These are phyloP conservation scores for Psilanteris sp. DNA, from an alignment of 1,140 invertebrate genomes.

Conservation along the genomic window DNA sequence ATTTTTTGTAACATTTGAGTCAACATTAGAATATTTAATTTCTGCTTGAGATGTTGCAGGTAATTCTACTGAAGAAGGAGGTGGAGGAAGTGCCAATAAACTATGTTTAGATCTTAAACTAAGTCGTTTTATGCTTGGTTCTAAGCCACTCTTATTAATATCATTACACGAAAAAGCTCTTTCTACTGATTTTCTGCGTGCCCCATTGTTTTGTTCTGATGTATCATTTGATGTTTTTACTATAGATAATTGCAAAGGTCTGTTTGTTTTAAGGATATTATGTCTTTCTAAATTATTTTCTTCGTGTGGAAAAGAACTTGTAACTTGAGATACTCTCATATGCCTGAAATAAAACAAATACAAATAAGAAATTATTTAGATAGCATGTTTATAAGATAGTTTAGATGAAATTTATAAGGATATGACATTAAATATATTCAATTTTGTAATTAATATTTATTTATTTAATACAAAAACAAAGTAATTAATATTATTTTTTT, in stretches of 20 bases:
- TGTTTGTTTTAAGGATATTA: conserved; percentile 1
- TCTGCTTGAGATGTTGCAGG: neutral
- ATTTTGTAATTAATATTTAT: no score
- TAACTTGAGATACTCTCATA: conserved; percentile 11
- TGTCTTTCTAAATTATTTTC: neutral
- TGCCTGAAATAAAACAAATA: conserved; percentile 8
- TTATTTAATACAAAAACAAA: no score
- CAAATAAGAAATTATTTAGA: neutral
- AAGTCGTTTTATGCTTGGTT: conserved; percentile 4
- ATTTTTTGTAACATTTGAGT: no score
- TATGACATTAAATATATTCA: no score
- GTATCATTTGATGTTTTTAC: neutral
- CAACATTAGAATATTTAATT: no score
- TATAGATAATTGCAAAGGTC: neutral
- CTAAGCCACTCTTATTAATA: conserved; percentile 8
- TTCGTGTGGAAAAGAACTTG: neutral
- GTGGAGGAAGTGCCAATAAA: conserved; percentile 9
- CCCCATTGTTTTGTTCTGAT: neutral
- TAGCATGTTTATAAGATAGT: no score
- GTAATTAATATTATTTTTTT: no score
- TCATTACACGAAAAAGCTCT: conserved; percentile 35
- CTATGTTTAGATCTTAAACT: conserved; percentile 7
- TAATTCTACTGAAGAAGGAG: conserved; percentile 2
- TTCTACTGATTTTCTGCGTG: no score
- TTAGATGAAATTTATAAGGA: no score